These are phyloP conservation scores for Hyles vespertilio DNA, from an alignment of 1,140 invertebrate genomes.

Conservation along the genomic window DNA sequence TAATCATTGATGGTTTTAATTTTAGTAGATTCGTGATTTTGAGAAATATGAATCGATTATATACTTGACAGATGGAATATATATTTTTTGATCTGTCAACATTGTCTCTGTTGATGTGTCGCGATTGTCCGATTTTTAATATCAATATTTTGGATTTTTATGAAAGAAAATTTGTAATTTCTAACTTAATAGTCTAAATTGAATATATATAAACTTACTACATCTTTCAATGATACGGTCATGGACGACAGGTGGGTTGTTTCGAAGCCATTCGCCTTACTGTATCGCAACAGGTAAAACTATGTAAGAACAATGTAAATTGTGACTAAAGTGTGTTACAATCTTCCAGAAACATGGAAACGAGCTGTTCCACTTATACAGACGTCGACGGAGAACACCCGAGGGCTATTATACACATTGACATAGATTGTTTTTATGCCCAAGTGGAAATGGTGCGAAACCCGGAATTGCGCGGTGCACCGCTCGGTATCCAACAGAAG, in stretches of 20 bases:
- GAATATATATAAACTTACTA: slow-evolving; percentile 45
- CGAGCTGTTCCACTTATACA: slow-evolving; percentile 54
- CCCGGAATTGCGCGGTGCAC: slow-evolving; percentile 79
- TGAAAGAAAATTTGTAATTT: slow-evolving; percentile 63
- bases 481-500: slow-evolving; percentile 87
- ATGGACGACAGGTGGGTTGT: slow-evolving; percentile 63
- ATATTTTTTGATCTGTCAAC: slow-evolving; percentile 39
- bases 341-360: slow-evolving; percentile 69
- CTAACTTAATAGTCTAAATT: slow-evolving; percentile 42
- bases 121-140: slow-evolving; percentile 69
- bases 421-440: slow-evolving; percentile 89
- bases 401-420: slow-evolving; percentile 84
- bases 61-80: background rate
- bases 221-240: slow-evolving; percentile 46
- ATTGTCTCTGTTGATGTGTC: slow-evolving; percentile 71
- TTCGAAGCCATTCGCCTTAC: slow-evolving; percentile 32
- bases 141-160: slow-evolving; percentile 71
- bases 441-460: slow-evolving; percentile 87
- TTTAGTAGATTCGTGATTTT: background rate
- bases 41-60: background rate
- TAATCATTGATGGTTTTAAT: background rate
- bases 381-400: slow-evolving; percentile 70
- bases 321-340: slow-evolving; percentile 53
- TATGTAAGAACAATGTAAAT: slow-evolving; percentile 63
- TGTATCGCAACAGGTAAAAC: slow-evolving; percentile 59